These are phyloP conservation scores for Meloe dianella DNA, from an alignment of 2,888 invertebrate genomes.

Conservation along the genomic window DNA sequence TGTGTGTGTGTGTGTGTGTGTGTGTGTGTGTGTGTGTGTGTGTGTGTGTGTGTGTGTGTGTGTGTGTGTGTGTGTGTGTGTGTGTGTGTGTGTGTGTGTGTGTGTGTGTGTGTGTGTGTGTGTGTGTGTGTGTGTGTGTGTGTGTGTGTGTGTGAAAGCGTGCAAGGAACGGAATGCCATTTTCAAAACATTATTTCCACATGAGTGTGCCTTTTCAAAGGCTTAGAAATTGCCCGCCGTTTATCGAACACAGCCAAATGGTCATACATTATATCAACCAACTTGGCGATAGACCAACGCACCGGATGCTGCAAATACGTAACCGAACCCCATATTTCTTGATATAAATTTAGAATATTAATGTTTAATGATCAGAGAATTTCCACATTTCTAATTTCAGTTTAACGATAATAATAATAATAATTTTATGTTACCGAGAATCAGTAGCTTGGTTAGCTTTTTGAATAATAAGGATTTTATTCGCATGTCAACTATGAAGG, in stretches of 20 bases:
- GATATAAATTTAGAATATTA: slow-evolving; percentile 7
- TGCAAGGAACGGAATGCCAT: slow-evolving; percentile 45
- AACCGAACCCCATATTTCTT: slow-evolving; percentile 16
- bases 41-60: no score
- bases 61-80: no score
- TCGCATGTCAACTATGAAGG: no score
- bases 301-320: slow-evolving; percentile 26
- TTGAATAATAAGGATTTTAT: no score
- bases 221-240: slow-evolving; percentile 43
- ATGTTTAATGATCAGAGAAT: no score
- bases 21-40: no score
- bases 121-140: slow-evolving; percentile 16
- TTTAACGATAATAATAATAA: no score
- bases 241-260: slow-evolving; percentile 54
- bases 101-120: no score
- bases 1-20: no score
- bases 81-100: no score
- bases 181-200: slow-evolving; percentile 56
- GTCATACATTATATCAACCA: slow-evolving; percentile 45
- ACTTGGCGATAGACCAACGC: slow-evolving; percentile 21
- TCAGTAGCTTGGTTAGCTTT: no score
- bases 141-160: slow-evolving; percentile 32
- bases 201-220: slow-evolving; percentile 53
- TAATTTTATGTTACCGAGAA: no score
- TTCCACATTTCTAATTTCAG: neutral